Base-by-base conservation (phyloP, 2,888 invertebrate species). In the Harpalus rubripes region DNA sequence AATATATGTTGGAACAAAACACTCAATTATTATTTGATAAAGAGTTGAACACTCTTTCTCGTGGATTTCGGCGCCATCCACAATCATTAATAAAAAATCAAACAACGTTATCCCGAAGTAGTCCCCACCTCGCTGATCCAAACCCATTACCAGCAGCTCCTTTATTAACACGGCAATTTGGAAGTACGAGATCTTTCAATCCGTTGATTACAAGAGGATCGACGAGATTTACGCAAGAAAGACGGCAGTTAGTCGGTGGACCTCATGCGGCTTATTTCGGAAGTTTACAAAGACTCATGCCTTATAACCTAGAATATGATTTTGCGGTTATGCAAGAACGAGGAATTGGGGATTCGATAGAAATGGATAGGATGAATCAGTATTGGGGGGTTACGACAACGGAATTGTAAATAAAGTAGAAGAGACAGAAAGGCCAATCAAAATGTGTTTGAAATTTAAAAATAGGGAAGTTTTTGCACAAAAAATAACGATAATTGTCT, bases 331-430 rank as follows among this genome's bases (percentile, higher is more conserved):
- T 96, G 90, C 96, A 96, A 89, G 97, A 97, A 89, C 93, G 96
- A 87, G 93, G 94, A 52, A 93, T 94, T 81, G 93, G 94, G 87
- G 96, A 97, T 89, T 96, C 96, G 0, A 91, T 95, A 86, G 97
- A 97, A 89, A 94, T 96, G 86, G 96, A 97, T 89, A 93, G 97
- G 82, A 96, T 97, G 96, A 96, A 96, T 88, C 96, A 97, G 88
- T 97, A 97, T 91, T 97, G 97, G 97, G 97, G 96, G 79, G 96
- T 97, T 68, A 96, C 97, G 12, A 97, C 97, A 0, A 97, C 97
- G 0, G 97, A 97, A 90, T 91, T 97, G 87, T 97, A 68, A 72
- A 52, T 52, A 52, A 52, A 52, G 8, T 12, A 52, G 12, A 52
- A 52, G 44, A 52, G 8, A 12, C 44, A 12, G 44, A 52, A 52